Evolutionary conservation across 2,797 vertebrate species (phyloP).

Genomic region (Ciconia nigra): DNA sequence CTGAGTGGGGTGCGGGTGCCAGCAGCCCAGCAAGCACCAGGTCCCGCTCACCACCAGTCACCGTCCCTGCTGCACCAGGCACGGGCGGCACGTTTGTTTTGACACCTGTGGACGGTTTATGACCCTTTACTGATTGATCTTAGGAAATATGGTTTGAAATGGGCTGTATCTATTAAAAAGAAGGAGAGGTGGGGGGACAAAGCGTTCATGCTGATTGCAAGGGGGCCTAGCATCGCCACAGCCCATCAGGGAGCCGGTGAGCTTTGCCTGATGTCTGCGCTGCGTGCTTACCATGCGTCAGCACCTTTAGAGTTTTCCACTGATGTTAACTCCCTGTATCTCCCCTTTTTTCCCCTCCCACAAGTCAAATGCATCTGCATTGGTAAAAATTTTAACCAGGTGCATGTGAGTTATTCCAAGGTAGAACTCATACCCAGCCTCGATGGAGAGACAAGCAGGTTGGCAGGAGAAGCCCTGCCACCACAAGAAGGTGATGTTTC

Average conservation of each 20-base stretch:
- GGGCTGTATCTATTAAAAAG: not conserved
- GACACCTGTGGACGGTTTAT: not conserved
- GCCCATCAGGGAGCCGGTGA: not conserved
- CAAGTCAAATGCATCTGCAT: not conserved
- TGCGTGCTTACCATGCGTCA: not conserved
- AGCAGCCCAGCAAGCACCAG: not conserved
- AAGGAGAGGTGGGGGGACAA: not conserved
- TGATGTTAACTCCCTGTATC: not conserved
- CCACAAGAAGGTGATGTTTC: not conserved
- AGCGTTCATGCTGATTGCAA: not conserved
- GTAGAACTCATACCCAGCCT: not conserved
- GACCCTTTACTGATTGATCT: not conserved
- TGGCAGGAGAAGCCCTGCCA: not conserved
- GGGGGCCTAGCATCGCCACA: not conserved
- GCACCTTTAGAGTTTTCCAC: not conserved
- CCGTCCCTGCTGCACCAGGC: not conserved
- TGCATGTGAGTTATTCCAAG: not conserved
- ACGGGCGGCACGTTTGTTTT: not conserved
- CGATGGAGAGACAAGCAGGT: not conserved
- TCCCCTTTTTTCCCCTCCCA: not conserved
- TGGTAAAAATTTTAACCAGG: not conserved
- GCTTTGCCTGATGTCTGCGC: not conserved
- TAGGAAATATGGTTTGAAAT: not conserved
- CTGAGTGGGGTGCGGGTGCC: fast-evolving
- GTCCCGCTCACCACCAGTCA: not conserved